These are phyloP conservation scores for Aporrectodea caliginosa DNA, from an alignment of 1,140 invertebrate genomes.

Conservation along the genomic window DNA sequence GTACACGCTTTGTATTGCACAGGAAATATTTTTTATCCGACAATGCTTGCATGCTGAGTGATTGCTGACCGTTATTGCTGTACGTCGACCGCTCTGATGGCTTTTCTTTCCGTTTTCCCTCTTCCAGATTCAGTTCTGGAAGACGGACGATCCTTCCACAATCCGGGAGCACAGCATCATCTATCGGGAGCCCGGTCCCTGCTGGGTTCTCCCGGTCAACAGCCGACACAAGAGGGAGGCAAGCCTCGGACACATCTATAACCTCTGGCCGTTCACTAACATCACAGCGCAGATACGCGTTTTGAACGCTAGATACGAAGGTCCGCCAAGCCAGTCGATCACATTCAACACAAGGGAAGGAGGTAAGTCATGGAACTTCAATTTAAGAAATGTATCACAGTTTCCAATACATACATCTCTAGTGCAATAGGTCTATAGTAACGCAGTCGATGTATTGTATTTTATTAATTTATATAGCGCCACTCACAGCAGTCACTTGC, in stretches of 20 bases:
- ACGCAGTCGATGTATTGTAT: too few relatives aligned
- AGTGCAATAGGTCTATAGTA: too few relatives aligned
- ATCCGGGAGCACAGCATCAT: conserved; percentile 33
- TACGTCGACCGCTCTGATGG: too few relatives aligned
- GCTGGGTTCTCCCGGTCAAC: conserved; percentile 16
- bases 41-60: background rate
- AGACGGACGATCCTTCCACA: conserved; percentile 10
- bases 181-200: conserved; percentile 24
- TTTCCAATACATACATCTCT: too few relatives aligned
- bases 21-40: too few relatives aligned
- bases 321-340: conserved; percentile 29
- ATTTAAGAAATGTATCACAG: too few relatives aligned
- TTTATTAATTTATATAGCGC: too few relatives aligned
- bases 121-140: conserved; percentile 32
- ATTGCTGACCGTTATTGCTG: too few relatives aligned
- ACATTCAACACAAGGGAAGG: conserved; percentile 17
- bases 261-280: conserved; percentile 34
- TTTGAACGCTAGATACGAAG: conserved; percentile 32
- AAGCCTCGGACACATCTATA: conserved; percentile 31
- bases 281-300: conserved; percentile 32
- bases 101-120: too few relatives aligned
- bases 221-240: conserved; percentile 8
- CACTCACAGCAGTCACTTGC: too few relatives aligned
- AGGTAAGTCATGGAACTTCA: too few relatives aligned
- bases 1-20: too few relatives aligned